phyloP scores from a whole-genome alignment of 2,113 vertebrate species.

The Coptodon rendalli region DNA sequence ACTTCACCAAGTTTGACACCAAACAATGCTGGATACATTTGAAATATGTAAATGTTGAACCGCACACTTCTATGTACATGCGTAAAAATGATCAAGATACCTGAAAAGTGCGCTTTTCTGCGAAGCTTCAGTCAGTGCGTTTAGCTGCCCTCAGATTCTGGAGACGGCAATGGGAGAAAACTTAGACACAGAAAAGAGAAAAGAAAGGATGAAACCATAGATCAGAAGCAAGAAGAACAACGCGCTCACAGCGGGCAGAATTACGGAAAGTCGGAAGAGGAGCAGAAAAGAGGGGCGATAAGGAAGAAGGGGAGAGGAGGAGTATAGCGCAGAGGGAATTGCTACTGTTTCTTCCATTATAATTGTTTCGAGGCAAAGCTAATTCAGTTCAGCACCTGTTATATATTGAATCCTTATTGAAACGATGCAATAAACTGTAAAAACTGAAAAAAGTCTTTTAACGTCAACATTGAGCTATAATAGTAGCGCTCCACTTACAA shows the following conservation, averaged over 20 bases:
- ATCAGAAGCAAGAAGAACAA: neutral
- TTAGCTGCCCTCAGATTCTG: neutral
- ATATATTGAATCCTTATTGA: neutral
- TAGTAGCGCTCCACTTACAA: neutral
- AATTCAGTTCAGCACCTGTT: slow-evolving; percentile 7
- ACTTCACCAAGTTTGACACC: neutral
- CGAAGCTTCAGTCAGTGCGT: neutral
- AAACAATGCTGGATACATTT: neutral
- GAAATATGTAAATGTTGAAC: neutral
- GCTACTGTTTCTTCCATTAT: neutral
- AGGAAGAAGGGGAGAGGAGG: neutral
- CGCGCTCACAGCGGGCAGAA: neutral
- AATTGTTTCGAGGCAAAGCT: neutral
- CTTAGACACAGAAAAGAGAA: neutral
- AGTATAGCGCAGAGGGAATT: neutral
- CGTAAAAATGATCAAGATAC: neutral
- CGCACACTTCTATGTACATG: too few relatives aligned
- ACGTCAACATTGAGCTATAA: neutral
- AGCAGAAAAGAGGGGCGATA: neutral
- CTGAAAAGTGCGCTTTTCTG: neutral
- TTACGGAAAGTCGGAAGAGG: neutral
- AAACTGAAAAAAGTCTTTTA: neutral
- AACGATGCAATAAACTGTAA: neutral
- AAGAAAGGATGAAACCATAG: neutral
- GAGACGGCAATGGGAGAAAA: neutral